Evolutionary conservation across 23 tunicate genomes (phyloP), one percentile per base, ranked within the genome.

Genomic region (Ciona savignyi): DNA sequence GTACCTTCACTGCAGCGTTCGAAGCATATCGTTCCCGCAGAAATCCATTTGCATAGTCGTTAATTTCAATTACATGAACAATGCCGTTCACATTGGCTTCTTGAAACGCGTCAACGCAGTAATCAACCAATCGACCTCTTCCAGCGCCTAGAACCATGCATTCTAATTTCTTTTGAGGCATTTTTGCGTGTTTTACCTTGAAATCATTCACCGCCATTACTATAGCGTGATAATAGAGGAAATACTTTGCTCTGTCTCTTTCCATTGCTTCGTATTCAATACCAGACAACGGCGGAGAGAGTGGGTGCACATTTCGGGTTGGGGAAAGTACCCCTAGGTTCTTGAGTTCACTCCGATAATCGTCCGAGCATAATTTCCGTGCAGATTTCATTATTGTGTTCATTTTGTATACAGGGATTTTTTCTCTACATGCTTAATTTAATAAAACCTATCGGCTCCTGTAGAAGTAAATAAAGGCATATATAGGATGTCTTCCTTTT

Each of bases 231-330:
- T 82, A 89, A 68, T 82, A 89, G 51, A 89, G 42, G 77, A 77
- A 82, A 33, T 89, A 89, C 33, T 89, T 89, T 25, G 88, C 88
- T 23, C 64, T 89, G 77, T 89, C 96, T 51, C 33, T 73, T 56
- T 89, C 96, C 88, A 89, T 82, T 19, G 84, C 83, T 34, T 82
- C 84, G 31, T 89, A 89, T 83, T 89, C 96, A 2, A 62, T 25
- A 56, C 4, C 60, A 9, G 80, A 25, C 86, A 74, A 82, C 3
- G 96, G 88, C 2, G 96, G 96, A 62, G 33, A 67, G 27, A 89
- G 23, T 27, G 96, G 96, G 78, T 73, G 62, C n/a, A 62, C 25
- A 62, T 89, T 89, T 78, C 60, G 73, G 9, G 88, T 77, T 25
- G 96, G 96, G 1, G 72, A 76, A 3, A 89, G 77, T n/a, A 83